Percentiles rank a stretch among this genome's conserved stretches.
Conservation (phyloP, 2,797 vertebrate species). For the Okamejei kenojei region DNA sequence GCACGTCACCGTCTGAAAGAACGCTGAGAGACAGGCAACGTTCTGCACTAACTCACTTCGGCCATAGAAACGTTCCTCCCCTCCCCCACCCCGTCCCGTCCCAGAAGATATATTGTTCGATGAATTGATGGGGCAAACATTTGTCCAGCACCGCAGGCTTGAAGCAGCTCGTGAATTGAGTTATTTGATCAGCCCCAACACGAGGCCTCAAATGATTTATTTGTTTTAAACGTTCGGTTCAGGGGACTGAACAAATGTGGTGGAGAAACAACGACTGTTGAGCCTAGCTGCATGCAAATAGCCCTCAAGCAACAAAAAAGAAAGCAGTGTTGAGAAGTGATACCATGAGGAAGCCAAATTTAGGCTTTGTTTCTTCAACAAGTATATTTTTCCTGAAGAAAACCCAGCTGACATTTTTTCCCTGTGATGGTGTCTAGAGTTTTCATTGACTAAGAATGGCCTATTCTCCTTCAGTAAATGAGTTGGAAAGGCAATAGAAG, state of each 20-base stretch:
- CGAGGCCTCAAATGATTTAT: background rate
- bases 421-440: background rate
- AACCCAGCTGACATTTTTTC: background rate
- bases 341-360: background rate
- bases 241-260: background rate
- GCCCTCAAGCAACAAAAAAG: background rate
- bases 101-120: conserved; percentile 38
- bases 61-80: conserved; percentile 42
- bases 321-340: background rate
- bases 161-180: conserved; percentile 38
- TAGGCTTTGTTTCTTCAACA: background rate
- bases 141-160: conserved; percentile 42
- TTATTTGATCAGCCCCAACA: conserved; percentile 23
- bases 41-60: conserved; percentile 39
- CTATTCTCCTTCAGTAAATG: background rate
- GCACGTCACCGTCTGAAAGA: conserved; percentile 35
- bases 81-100: no score
- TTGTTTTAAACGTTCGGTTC: background rate
- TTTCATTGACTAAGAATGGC: background rate
- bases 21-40: conserved; percentile 24
- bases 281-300: background rate
- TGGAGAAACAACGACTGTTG: background rate
- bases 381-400: background rate
- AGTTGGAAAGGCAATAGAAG: background rate
- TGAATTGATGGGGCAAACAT: conserved; percentile 41